phyloP scores from a whole-genome alignment of 2,113 vertebrate genomes.

The Pteronura brasiliensis region DNA sequence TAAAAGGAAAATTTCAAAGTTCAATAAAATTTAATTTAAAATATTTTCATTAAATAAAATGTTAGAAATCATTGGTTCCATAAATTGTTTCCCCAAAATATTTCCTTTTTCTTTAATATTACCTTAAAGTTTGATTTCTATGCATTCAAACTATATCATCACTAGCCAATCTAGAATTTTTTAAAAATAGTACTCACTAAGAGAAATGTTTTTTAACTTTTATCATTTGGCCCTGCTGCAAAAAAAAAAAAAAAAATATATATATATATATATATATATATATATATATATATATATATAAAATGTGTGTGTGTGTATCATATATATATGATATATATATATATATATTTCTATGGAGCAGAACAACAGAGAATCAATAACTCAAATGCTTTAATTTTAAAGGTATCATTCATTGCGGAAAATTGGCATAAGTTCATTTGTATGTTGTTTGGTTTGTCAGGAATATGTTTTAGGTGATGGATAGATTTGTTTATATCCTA shows the following conservation, averaged over 20 bases:
- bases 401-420: neutral
- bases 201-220: neutral
- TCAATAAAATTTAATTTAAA: neutral
- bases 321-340: too few relatives aligned
- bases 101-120: neutral
- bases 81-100: neutral
- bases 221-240: neutral
- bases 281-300: neutral
- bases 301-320: neutral
- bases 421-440: neutral
- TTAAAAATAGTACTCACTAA: neutral
- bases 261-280: too few relatives aligned
- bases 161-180: neutral
- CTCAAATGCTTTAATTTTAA: constrained; percentile 25
- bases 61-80: neutral
- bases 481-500: neutral
- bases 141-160: neutral
- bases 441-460: neutral
- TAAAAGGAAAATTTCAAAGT: neutral
- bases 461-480: neutral
- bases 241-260: neutral
- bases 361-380: neutral
- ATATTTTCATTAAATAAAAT: neutral
- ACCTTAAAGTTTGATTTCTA: neutral
- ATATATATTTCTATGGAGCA: neutral